Conservation (phyloP, 2,888 invertebrate genomes). For the Nematopogon swammerdamellus region DNA sequence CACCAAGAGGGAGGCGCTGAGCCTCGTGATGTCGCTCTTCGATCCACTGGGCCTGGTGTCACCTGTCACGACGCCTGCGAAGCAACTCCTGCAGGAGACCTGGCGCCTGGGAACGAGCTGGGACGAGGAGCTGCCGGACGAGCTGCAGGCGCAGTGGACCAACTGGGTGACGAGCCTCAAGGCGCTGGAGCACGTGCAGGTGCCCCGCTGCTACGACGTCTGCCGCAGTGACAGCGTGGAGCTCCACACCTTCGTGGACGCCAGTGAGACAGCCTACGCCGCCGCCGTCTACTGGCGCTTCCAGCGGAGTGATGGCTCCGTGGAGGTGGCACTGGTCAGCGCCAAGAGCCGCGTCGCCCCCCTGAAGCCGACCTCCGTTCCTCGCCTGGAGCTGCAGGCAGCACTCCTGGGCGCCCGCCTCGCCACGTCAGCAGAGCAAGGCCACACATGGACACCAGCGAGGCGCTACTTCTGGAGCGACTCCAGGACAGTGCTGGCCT, state of each 20-base stretch:
- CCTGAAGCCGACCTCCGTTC: constrained; percentile 7
- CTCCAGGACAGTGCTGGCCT: constrained; percentile 11
- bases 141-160: too few relatives aligned
- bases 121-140: constrained; percentile 9
- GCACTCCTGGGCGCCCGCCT: constrained; percentile 7
- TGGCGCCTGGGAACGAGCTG: constrained; percentile 11
- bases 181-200: constrained; percentile 8
- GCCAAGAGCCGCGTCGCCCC: constrained; percentile 10
- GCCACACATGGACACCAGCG: background rate
- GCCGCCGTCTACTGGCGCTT: constrained; percentile 13
- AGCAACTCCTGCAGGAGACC: constrained; percentile 4
- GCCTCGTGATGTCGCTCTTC: constrained; percentile 17
- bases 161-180: background rate
- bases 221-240: constrained; percentile 8
- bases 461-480: constrained; percentile 10
- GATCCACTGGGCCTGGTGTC: constrained; percentile 14
- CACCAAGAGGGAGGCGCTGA: constrained; percentile 13
- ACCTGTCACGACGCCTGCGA: constrained; percentile 3
- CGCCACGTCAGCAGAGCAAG: background rate
- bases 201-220: constrained; percentile 5
- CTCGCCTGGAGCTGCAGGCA: constrained; percentile 10
- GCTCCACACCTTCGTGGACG: constrained; percentile 15
- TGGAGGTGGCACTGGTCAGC: constrained; percentile 10
- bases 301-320: constrained; percentile 5
- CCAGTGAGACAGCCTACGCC: constrained; percentile 13